Conservation (phyloP, 1,140 invertebrate genomes). For the Homarus americanus region DNA sequence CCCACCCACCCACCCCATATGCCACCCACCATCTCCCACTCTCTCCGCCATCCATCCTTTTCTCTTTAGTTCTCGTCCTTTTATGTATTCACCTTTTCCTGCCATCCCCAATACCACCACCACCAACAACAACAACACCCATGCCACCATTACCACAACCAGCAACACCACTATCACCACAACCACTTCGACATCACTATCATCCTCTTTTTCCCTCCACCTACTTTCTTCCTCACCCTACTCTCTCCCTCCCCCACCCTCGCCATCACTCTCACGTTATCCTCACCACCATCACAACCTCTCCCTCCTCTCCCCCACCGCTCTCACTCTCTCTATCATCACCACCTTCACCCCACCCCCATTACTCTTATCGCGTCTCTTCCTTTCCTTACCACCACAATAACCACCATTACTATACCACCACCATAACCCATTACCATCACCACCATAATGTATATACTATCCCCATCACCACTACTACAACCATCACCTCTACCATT, state of each 20-base stretch:
- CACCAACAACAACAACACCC: neutral
- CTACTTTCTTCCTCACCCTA: neutral
- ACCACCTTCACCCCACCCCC: neutral
- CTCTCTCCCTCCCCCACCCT: neutral
- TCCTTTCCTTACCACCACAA: neutral
- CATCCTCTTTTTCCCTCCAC: slow-evolving; percentile 35
- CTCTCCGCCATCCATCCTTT: too few relatives aligned
- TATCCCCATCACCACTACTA: too few relatives aligned
- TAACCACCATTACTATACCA: neutral
- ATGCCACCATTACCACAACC: neutral
- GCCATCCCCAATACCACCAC: neutral
- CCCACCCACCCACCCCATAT: too few relatives aligned
- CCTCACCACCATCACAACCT: neutral
- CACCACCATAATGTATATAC: too few relatives aligned
- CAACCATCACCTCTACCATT: too few relatives aligned
- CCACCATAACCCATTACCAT: too few relatives aligned
- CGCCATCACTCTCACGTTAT: neutral
- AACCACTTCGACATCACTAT: neutral
- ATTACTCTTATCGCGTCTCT: neutral
- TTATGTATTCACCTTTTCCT: too few relatives aligned
- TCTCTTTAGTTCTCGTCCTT: too few relatives aligned
- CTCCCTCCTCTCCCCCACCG: neutral
- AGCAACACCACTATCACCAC: neutral
- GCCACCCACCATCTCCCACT: too few relatives aligned
- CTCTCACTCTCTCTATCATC: neutral